Conservation (phyloP, 2,888 invertebrate species). For the Papilio gigon region DNA sequence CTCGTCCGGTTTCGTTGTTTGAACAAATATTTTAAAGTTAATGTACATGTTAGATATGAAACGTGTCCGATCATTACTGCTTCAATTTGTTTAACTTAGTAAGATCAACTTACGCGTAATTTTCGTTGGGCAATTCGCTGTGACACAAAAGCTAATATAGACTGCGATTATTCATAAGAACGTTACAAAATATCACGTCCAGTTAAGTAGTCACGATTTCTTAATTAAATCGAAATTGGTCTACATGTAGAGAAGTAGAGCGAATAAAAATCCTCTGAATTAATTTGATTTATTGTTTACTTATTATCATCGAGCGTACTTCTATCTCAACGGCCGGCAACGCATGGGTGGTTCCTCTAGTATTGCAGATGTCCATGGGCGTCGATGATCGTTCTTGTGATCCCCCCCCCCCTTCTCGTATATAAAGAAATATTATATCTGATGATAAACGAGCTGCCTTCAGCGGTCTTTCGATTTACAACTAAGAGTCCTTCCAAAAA, state of each 20-base stretch:
- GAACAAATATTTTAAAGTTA: not conserved
- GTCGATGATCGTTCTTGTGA: too few species aligned
- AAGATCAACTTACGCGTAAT: conserved; percentile 4
- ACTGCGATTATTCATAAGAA: conserved; percentile 17
- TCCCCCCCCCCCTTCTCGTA: too few species aligned
- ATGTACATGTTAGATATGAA: not conserved
- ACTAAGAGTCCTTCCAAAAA: too few species aligned
- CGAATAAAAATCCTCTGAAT: not conserved
- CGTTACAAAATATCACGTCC: conserved; percentile 11
- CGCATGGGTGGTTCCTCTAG: not conserved
- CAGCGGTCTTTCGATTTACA: too few species aligned
- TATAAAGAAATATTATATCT: too few species aligned
- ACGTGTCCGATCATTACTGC: not conserved
- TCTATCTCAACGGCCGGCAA: not conserved
- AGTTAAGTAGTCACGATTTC: conserved; percentile 13
- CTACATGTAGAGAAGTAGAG: not conserved
- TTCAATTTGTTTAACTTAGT: conserved; percentile 10
- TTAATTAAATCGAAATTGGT: conserved; percentile 12
- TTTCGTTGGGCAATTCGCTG: not conserved
- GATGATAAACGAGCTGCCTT: too few species aligned
- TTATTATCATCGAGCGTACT: too few species aligned
- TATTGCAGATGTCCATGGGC: not conserved
- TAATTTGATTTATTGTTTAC: not conserved
- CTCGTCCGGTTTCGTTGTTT: not conserved
- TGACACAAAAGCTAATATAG: conserved; percentile 8